A percentile compares a stretch with the other conserved stretches of the same genome.
phyloP scores from a whole-genome alignment of 2,888 invertebrate genomes.

The Hypolimnas misippus region DNA sequence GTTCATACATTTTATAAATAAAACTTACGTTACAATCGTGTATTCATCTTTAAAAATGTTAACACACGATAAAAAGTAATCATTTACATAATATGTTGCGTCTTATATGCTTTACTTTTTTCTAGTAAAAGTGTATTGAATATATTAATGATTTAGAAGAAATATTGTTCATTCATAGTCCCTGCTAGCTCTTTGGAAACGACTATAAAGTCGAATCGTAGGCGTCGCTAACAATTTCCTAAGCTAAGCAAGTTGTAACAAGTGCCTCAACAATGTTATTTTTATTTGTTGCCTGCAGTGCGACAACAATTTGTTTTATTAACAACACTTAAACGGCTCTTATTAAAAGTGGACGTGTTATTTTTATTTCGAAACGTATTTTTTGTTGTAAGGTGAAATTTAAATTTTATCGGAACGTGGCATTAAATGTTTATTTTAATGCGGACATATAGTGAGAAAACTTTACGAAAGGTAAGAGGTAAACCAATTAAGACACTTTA shows the following conservation, averaged over 20 bases:
- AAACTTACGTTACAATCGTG: too few species aligned
- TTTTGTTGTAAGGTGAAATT: constrained; percentile 38
- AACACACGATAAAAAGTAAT: too few species aligned
- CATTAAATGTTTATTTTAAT: constrained; percentile 49
- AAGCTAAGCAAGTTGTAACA: constrained; percentile 62
- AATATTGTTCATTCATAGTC: background rate
- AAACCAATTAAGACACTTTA: constrained; percentile 44
- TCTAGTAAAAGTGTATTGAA: too few species aligned
- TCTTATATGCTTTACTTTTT: too few species aligned
- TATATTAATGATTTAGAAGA: too few species aligned
- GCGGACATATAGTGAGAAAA: constrained; percentile 39
- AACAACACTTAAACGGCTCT: constrained; percentile 76
- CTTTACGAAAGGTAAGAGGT: constrained; percentile 45
- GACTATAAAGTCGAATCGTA: constrained; percentile 53
- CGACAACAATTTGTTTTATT: constrained; percentile 76
- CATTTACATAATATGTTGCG: too few species aligned
- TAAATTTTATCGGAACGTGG: constrained; percentile 41
- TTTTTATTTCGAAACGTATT: constrained; percentile 50
- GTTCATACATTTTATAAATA: too few species aligned
- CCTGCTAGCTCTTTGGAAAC: constrained; percentile 23
- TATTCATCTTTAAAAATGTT: too few species aligned
- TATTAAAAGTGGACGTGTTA: constrained; percentile 74
- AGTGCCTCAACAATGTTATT: constrained; percentile 63
- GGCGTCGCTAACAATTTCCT: constrained; percentile 78
- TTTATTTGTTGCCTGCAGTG: constrained; percentile 47